Conservation (phyloP, 2,113 vertebrate species). For the Jaculus jaculus region DNA sequence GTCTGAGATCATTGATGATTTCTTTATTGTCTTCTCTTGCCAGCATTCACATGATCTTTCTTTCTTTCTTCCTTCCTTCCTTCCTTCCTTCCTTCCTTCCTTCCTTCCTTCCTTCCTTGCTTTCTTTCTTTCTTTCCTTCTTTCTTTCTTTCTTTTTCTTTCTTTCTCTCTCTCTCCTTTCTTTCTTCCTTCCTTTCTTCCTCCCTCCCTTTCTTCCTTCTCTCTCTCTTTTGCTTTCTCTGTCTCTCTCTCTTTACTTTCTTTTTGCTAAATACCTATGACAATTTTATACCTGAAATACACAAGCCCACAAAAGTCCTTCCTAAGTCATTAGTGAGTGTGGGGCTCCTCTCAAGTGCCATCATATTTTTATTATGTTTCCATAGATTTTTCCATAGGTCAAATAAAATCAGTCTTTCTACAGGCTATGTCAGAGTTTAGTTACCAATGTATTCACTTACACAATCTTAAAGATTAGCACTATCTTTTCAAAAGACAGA, state of each 20-base stretch:
- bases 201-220: too few relatives aligned
- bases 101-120: too few relatives aligned
- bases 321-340: neutral
- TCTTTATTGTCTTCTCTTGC: too few relatives aligned
- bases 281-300: neutral
- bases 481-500: conserved; percentile 30
- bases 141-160: too few relatives aligned
- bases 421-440: neutral
- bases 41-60: too few relatives aligned
- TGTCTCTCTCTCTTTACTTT: neutral
- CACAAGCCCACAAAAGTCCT: neutral
- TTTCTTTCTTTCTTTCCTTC: too few relatives aligned
- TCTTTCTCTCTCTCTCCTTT: too few relatives aligned
- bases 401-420: neutral
- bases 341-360: neutral
- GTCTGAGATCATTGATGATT: too few relatives aligned
- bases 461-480: neutral
- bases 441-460: neutral
- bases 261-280: neutral
- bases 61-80: too few relatives aligned
- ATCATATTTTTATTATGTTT: neutral
- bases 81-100: too few relatives aligned
- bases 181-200: too few relatives aligned
- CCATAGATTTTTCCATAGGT: neutral
- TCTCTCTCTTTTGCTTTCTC: neutral